Base-by-base conservation (phyloP, 2,888 invertebrate species). In the Troglohyphantes excavatus region DNA sequence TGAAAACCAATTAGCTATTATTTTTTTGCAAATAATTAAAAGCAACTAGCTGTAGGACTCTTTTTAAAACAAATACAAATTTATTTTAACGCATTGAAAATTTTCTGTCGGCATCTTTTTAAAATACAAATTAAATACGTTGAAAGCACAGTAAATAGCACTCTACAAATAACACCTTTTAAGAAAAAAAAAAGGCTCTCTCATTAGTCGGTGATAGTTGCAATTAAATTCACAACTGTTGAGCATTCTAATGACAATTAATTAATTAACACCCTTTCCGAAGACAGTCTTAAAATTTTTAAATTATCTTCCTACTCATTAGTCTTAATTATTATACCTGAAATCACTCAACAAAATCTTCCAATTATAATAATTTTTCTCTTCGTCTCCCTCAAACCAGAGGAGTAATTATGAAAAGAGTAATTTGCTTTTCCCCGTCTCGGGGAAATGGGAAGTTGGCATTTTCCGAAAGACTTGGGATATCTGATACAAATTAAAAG, bases 401-500 rank as follows among this genome's bases (percentile, higher is more conserved):
- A 26, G 43, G 21, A 67, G 53, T 75, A 89, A 82, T 89, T 82
- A 68, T n/a, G 88, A 53, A 75, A 65, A 76, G 27, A 89, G 68
- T 89, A 82, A 89, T 89, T 89, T 76, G 88, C 88, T 89, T 89
- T 89, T 88, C 81, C 27, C n/a, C n/a, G 29, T n/a, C n/a, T n/a
- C 17, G 27, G 23, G n/a, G 13, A 63, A 26, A 26, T n/a, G 23
- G 53, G 39, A 21, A 39, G 33, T n/a, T 17, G 39, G 68, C 61
- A 53, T 53, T 75, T 82, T 26, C 29, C n/a, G 65, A 46, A 73
- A 73, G 59, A 23, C 43, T 61, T 29, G 43, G 65, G 82, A 76
- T 82, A 89, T 82, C 72, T 68, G 88, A 89, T 75, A 89, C 88
- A 89, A 89, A 89, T 89, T 89, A 89, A 89, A 89, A 89, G 88